Evolutionary conservation across 2,797 vertebrate genomes (phyloP).

Genomic region (Lindbergichthys nudifrons): DNA sequence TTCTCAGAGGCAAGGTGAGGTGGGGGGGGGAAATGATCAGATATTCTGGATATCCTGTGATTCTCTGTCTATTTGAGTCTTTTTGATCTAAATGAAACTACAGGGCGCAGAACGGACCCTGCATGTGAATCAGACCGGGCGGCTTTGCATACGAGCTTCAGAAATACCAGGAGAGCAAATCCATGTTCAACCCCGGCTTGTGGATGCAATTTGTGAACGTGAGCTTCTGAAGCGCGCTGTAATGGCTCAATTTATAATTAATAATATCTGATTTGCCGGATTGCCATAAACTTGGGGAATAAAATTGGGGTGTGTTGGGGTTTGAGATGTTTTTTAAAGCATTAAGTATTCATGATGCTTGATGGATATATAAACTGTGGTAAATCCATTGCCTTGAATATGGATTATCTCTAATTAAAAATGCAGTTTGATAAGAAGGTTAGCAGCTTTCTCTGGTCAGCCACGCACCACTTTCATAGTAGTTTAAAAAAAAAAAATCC

Average conservation of each 20-base stretch:
- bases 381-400: conserved; percentile 90
- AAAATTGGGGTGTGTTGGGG: conserved; percentile 87
- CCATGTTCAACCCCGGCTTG: conserved; percentile 70
- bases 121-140: conserved; percentile 75
- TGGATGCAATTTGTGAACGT: conserved; percentile 78
- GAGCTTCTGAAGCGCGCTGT: conserved; percentile 74
- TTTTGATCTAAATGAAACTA: conserved; percentile 84
- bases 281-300: conserved; percentile 89
- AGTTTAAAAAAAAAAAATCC: conserved; percentile 40
- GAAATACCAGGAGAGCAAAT: conserved; percentile 74
- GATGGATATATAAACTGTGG: conserved; percentile 92
- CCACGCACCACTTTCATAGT: conserved; percentile 55
- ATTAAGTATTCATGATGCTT: conserved; percentile 96
- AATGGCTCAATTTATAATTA: conserved; percentile 90
- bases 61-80: conserved; percentile 78
- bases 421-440: conserved; percentile 87
- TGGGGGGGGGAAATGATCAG: conserved; percentile 60
- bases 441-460: conserved; percentile 70
- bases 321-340: conserved; percentile 68
- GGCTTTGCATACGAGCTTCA: conserved; percentile 58
- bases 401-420: conserved; percentile 97
- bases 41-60: conserved; percentile 79
- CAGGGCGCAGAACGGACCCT: conserved; percentile 69
- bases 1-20: conserved; percentile 75
- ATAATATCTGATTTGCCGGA: conserved; percentile 96